Evolutionary conservation across 2,797 vertebrate species (phyloP), one percentile per base, ranked within the genome.

Genomic region (Hyperoplus immaculatus): DNA sequence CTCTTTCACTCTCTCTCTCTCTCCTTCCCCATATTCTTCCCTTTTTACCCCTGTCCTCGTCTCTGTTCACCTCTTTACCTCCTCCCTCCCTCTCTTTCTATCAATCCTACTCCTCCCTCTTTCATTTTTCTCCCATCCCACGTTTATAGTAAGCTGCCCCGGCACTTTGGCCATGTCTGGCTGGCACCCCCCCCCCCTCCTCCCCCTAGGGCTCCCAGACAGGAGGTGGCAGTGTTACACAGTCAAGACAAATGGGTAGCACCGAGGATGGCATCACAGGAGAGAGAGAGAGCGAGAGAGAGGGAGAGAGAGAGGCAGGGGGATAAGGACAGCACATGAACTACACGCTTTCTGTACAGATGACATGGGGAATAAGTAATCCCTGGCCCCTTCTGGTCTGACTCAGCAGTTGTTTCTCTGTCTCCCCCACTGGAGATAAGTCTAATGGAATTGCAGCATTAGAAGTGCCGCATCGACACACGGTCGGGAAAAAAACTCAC

Each of bases 191-290:
- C 29, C 29, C 29, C 29, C 29, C 85, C 75, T 88, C 29, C 29
- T 3, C 29, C 29, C 29, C 29, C 85, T 74, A 21, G 87, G 89
- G 89, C 92, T 93, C 92, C 93, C 82, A 91, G 83, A 93, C 92
- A 92, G 93, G 85, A 94, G 94, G 92, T 93, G 95, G 94, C 94
- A 92, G 85, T 94, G 93, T 94, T 88, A 92, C 89, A 93, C 91
- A 93, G 87, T 90, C 8, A 75, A 89, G 87, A 87, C 84, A 86
- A 84, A 83, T 76, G 78, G 74, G 72, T 57, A 29, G 69, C 73
- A 63, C 53, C 29, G 72, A 78, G 87, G 76, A 83, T 66, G 86
- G 84, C 80, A 77, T 86, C 82, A 77, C 75, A 79, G 73, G 78
- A 87, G 81, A 84, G 83, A 68, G 72, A 84, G 80, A 70, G 39